phyloP scores from a whole-genome alignment of 2,113 vertebrate species.

The Hystrix brachyura region DNA sequence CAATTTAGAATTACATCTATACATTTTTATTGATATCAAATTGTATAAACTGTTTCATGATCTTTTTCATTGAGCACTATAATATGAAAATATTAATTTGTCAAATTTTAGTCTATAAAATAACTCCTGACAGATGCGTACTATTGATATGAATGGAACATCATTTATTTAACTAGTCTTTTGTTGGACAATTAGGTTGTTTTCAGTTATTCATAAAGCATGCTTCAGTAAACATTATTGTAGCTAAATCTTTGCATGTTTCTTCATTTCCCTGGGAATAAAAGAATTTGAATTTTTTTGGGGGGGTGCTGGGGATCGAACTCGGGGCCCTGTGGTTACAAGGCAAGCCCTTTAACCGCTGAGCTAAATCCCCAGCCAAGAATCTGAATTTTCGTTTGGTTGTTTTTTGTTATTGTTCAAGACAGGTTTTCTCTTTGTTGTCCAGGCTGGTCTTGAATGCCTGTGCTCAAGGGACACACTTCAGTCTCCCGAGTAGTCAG shows the following conservation, averaged over 20 bases:
- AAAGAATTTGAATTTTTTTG: neutral
- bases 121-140: neutral
- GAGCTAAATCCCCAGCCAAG: neutral
- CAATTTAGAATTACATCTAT: slow-evolving; percentile 23
- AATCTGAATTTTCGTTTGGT: neutral
- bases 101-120: slow-evolving; percentile 38
- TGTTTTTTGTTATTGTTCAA: neutral
- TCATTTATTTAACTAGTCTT: slow-evolving; percentile 19
- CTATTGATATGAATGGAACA: neutral
- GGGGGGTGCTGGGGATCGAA: too few species aligned
- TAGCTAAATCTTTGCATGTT: slow-evolving; percentile 26
- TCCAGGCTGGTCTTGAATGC: neutral
- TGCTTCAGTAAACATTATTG: slow-evolving; percentile 13
- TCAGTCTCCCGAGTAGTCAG: neutral
- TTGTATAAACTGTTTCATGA: slow-evolving; percentile 24
- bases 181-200: neutral
- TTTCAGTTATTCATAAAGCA: slow-evolving; percentile 59
- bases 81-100: slow-evolving; percentile 57
- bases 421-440: neutral
- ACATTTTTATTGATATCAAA: slow-evolving; percentile 15
- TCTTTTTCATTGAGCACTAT: neutral
- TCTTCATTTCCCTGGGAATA: slow-evolving; percentile 26
- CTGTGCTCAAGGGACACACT: neutral
- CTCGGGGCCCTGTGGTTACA: too few species aligned
- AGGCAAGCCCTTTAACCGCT: too few species aligned